phyloP scores from a whole-genome alignment of 2,888 invertebrate genomes.

The Callyntrura guangdongensis region DNA sequence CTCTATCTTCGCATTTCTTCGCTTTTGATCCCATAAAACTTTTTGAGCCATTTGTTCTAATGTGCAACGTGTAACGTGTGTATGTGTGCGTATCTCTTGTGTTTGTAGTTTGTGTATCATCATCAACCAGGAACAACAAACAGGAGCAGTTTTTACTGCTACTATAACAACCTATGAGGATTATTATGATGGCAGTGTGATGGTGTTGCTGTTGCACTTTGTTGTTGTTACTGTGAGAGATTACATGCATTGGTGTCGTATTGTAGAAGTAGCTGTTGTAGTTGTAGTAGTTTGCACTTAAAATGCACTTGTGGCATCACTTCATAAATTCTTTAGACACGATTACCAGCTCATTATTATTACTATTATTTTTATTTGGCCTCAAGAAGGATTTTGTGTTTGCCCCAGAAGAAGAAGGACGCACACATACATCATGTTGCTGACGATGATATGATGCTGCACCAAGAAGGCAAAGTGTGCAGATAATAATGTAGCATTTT shows the following conservation, averaged over 20 bases:
- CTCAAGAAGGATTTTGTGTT: slow-evolving; percentile 52
- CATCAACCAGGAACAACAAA: slow-evolving; percentile 48
- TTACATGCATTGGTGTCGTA: neutral
- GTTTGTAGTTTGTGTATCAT: slow-evolving; percentile 24
- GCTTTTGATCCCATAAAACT: slow-evolving; percentile 10
- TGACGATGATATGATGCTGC: neutral
- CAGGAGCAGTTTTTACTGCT: slow-evolving; percentile 42
- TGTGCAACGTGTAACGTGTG: neutral
- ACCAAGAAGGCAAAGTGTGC: slow-evolving; percentile 2
- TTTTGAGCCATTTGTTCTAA: neutral
- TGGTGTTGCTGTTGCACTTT: slow-evolving; percentile 45
- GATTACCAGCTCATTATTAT: slow-evolving; percentile 42
- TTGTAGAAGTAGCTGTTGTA: slow-evolving; percentile 3
- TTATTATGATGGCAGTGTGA: neutral
- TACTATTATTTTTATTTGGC: slow-evolving; percentile 43
- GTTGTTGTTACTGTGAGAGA: slow-evolving; percentile 5
- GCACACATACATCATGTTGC: neutral
- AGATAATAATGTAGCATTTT: neutral
- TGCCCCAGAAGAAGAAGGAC: slow-evolving; percentile 35
- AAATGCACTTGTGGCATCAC: slow-evolving; percentile 64
- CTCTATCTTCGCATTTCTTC: neutral
- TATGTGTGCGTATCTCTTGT: neutral
- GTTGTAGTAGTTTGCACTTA: slow-evolving; percentile 28
- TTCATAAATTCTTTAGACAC: slow-evolving; percentile 60
- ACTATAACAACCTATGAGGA: neutral